Conservation (phyloP, 1,140 invertebrate genomes). For the Pachypeltis micranthus region DNA sequence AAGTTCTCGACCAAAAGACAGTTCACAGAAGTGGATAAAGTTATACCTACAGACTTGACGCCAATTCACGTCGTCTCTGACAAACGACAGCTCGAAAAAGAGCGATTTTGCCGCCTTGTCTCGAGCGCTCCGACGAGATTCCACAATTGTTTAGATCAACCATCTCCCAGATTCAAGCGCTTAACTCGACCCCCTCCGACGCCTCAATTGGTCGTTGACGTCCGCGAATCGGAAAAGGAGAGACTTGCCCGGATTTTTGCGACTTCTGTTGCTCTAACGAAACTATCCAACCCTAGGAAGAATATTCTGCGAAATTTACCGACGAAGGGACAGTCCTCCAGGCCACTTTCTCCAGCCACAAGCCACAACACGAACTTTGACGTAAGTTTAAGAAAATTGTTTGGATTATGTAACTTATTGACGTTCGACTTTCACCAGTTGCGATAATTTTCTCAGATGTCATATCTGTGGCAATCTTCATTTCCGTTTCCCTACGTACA, state of each 20-base stretch:
- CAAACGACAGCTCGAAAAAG: slow-evolving; percentile 15
- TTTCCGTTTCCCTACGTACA: too few species aligned
- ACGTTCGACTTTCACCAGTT: background rate
- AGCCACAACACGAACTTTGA: too few species aligned
- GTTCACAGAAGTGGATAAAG: slow-evolving; percentile 7
- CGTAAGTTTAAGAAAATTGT: too few species aligned
- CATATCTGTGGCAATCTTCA: too few species aligned
- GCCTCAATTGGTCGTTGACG: background rate
- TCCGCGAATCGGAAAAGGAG: slow-evolving; percentile 14
- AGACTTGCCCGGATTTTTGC: slow-evolving; percentile 13
- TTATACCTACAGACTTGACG: background rate
- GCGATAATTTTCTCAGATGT: too few species aligned
- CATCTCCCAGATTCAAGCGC: background rate
- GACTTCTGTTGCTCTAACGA: slow-evolving; percentile 6
- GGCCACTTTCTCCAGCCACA: background rate
- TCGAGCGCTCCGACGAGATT: slow-evolving; percentile 14
- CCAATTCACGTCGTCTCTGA: background rate
- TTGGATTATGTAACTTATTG: too few species aligned
- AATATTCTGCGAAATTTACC: background rate
- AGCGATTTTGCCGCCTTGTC: slow-evolving; percentile 13
- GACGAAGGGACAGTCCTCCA: background rate
- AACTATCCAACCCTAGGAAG: background rate
- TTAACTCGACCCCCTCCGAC: background rate
- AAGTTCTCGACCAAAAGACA: slow-evolving; percentile 12
- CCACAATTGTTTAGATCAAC: slow-evolving; percentile 4